These are phyloP conservation scores for Sisyra nigra DNA, from an alignment of 2,888 invertebrate genomes.

Conservation along the genomic window DNA sequence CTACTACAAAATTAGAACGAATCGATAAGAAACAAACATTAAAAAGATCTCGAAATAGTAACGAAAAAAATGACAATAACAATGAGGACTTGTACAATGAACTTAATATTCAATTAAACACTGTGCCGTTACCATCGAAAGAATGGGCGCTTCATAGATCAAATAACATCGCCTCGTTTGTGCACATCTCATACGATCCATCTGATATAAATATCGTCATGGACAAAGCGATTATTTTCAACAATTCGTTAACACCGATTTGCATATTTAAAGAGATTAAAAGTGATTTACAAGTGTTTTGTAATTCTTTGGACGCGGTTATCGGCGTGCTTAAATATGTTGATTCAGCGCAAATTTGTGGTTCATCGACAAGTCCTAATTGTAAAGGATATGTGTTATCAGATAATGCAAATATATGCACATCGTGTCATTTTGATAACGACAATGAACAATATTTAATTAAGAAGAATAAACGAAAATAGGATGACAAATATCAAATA, in stretches of 20 bases:
- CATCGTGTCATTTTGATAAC: no score
- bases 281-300: conserved; percentile 1
- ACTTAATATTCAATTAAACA: neutral
- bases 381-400: no score
- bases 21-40: neutral
- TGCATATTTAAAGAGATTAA: conserved; percentile 4
- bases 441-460: no score
- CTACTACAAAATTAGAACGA: neutral
- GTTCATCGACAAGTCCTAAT: no score
- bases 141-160: conserved; percentile 4
- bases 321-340: neutral
- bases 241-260: neutral
- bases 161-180: conserved; percentile 1
- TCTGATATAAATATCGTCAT: neutral
- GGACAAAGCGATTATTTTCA: conserved; percentile 1
- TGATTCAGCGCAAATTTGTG: neutral
- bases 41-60: neutral
- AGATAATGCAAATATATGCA: no score
- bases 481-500: no score
- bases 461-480: no score
- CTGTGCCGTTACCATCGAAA: conserved; percentile 1
- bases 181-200: conserved; percentile 1
- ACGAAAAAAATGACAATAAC: neutral
- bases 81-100: neutral
- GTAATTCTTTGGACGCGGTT: conserved; percentile 1